Base-by-base conservation (phyloP, 2,113 vertebrate species). In the Halichoerus grypus region DNA sequence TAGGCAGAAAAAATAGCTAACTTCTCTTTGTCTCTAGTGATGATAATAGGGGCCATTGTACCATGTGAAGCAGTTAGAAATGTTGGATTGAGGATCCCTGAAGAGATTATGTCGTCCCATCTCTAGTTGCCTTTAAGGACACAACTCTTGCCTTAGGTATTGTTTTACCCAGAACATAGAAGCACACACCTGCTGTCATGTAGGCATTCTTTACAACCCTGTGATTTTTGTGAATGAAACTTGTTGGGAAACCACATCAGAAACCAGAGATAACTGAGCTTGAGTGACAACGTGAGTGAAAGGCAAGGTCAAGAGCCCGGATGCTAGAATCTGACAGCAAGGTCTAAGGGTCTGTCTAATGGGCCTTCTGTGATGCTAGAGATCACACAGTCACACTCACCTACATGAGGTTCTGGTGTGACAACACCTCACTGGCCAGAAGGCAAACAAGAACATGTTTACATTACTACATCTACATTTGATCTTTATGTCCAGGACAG, bases 1-100 rank as follows among this genome's bases (percentile, higher is more conserved):
- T 94, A 88, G 82, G 15, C 15, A 65, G 31, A 63, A 83, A 89
- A 74, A 96, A 72, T 8, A 97, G 13, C 36, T 13, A 88, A 22
- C 11, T 76, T 93, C 16, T 95, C 49, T 93, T 96, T 94, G 65
- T 16, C 12, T 77, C 5, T 81, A 63, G 28, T 61, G 59, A 72
- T 22, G 15, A 21, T 14, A 92, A 69, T 83, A 91, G 59, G 33
- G 24, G 4, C 18, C 6, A 7, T n/a, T 84, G 28, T 39, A 76
- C 19, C 79, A 33, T 21, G 46, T 36, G 11, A 92, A 87, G 6
- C n/a, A 86, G 36, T 71, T 61, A 81, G 49, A 61, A 94, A 81
- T 59, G 19, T 11, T 53, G n/a, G 7, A 22, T 82, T 89, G 57
- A 59, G 16, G 16, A 67, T 39, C 22, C 9, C 31, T 79, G 49